Percentiles rank a stretch among this genome's conserved stretches.
Conservation (phyloP, 1,140 invertebrate genomes). For the Olivierus martensii region DNA sequence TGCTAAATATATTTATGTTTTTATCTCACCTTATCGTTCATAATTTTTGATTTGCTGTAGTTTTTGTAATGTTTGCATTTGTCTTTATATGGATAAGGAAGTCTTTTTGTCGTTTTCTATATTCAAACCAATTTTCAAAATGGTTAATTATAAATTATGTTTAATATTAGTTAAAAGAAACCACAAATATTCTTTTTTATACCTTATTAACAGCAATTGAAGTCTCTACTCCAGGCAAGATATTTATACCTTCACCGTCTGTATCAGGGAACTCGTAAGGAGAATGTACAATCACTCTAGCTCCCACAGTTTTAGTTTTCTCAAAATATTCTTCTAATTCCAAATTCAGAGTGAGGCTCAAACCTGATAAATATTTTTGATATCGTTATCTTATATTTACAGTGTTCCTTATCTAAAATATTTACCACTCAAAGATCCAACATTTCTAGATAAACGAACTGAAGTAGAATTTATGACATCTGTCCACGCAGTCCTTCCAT, state of each 20-base stretch:
- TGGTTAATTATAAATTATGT: too few relatives aligned
- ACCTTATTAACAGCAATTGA: conserved; percentile 23
- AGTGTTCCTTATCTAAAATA: too few relatives aligned
- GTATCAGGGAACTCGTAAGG: conserved; percentile 27
- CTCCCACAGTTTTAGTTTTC: conserved; percentile 25
- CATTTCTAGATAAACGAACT: background rate
- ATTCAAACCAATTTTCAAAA: too few relatives aligned
- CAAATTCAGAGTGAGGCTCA: conserved; percentile 28
- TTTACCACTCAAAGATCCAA: background rate
- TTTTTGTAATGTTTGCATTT: background rate
- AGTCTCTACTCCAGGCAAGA: conserved; percentile 26
- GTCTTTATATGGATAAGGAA: conserved; percentile 7
- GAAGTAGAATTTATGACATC: background rate
- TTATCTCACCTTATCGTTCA: background rate
- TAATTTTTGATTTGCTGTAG: too few relatives aligned
- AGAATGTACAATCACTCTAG: conserved; percentile 29
- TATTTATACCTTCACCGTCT: conserved; percentile 29
- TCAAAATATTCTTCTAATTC: conserved; percentile 27
- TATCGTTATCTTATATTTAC: background rate
- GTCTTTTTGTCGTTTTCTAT: background rate
- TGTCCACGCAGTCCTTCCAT: background rate
- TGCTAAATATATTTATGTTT: too few relatives aligned
- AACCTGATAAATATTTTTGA: conserved; percentile 19
- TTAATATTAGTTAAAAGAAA: too few relatives aligned
- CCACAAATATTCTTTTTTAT: background rate